Percentiles rank a stretch among this genome's conserved stretches.
Conservation (phyloP, 2,113 vertebrate genomes). For the Taxidea taxus region DNA sequence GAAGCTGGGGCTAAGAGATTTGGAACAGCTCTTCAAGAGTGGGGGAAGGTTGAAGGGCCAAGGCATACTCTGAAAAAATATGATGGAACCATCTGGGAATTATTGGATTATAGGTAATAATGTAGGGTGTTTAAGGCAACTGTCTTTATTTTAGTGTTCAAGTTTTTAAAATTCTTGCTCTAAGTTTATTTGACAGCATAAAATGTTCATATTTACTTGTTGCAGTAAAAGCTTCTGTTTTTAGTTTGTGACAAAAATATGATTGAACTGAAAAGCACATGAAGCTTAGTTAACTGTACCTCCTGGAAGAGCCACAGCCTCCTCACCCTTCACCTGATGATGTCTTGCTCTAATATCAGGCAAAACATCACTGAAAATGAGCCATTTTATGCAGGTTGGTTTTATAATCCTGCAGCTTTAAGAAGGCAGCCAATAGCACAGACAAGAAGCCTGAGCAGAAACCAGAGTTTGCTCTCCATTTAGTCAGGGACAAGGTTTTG, state of each 20-base stretch:
- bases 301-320: neutral
- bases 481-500: neutral
- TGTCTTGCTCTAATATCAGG: neutral
- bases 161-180: neutral
- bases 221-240: neutral
- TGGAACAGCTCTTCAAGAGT: neutral
- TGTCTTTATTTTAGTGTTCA: neutral
- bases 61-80: neutral
- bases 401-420: neutral
- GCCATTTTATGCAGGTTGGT: neutral
- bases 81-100: neutral
- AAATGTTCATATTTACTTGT: neutral
- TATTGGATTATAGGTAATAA: neutral
- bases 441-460: neutral
- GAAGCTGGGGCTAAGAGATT: neutral
- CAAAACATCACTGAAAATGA: neutral
- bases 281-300: neutral
- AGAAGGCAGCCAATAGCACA: neutral
- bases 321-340: neutral
- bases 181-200: neutral
- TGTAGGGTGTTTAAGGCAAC: neutral
- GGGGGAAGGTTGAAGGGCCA: neutral
- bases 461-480: neutral
- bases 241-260: neutral
- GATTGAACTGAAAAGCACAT: neutral